Base-by-base conservation (phyloP, 2,113 vertebrate genomes). In the Henicopernis longicauda region DNA sequence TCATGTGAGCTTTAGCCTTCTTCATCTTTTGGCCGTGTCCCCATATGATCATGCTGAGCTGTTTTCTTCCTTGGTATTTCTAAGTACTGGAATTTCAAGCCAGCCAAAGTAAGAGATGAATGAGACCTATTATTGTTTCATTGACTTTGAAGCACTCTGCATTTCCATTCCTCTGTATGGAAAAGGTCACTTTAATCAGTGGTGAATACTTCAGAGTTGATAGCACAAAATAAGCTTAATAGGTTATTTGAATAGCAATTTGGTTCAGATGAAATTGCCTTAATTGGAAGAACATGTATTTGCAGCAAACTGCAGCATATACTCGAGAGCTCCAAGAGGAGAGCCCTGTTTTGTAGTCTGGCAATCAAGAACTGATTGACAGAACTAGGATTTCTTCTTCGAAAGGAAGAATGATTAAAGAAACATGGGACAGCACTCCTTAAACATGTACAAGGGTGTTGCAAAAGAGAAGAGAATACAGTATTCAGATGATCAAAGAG, bases 171-270 rank as follows among this genome's bases (percentile, higher is more conserved):
- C 40, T 91, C 66, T 82, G 76, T 49, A 21, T 69, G 61, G 57
- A 94, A 97, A 96, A 97, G 93, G 93, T 95, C 89, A 96, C 70
- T 95, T 94, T 91, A 96, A 95, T 95, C 95, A 97, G 81, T 31
- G 57, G 32, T 62, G 89, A 91, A 84, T 72, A 76, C 91, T 95
- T 91, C 83, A 91, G 81, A 87, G 38, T 52, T 95, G 90, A 91
- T 91, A 87, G 80, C 61, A 95, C 61, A 95, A 94, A 93, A 92
- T 92, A 71, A 84, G 81, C 89, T 87, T 84, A 79, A 87, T 65
- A 49, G 54, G 58, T 84, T 87, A 82, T 91, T 79, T 92, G 91
- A 96, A 95, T 91, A 91, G 73, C 62, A 85, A 80, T 96, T 96
- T 76, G 8, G 10, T 82, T 91, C 21, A 69, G 80, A 72, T 73